These are phyloP conservation scores for Halichondria panicea DNA, from an alignment of 37 sponge, comb jelly and placozoan species.

Conservation along the genomic window DNA sequence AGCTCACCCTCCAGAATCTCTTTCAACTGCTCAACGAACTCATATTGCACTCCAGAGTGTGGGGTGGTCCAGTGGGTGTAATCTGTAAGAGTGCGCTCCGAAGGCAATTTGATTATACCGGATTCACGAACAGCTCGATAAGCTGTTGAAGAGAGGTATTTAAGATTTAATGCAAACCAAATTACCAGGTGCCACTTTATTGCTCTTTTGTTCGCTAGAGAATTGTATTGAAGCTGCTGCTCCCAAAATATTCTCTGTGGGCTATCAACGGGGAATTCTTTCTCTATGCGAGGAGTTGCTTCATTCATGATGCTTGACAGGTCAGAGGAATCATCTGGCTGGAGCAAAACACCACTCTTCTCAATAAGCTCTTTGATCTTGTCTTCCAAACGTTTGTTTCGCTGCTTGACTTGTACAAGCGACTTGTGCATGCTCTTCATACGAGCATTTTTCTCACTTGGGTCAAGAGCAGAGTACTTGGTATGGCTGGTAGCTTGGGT, in stretches of 20 bases:
- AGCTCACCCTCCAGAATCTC: background rate
- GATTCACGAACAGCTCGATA: background rate
- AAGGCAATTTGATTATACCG: background rate
- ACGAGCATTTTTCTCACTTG: background rate
- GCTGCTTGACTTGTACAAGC: background rate
- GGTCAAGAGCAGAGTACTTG: background rate
- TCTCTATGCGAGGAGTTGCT: background rate
- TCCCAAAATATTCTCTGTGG: slow-evolving; percentile 27
- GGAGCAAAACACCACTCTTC: background rate
- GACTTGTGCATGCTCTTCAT: background rate
- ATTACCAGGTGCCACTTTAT: slow-evolving; percentile 8
- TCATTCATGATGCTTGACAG: background rate
- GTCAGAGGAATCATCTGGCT: background rate
- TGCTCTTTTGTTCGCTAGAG: slow-evolving; percentile 9
- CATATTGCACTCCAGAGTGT: slow-evolving; percentile 6
- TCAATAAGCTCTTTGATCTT: background rate
- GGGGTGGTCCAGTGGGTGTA: slow-evolving; percentile 11
- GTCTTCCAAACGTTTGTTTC: background rate
- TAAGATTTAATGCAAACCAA: slow-evolving; percentile 1
- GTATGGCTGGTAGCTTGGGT: background rate
- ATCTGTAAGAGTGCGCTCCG: slow-evolving; percentile 8
- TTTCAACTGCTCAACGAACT: slow-evolving; percentile 5
- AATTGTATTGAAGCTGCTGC: slow-evolving; percentile 18
- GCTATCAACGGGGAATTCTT: background rate
- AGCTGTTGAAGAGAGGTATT: slow-evolving; percentile 4